Conservation (phyloP, 2,113 vertebrate genomes). For the Calypte anna region DNA sequence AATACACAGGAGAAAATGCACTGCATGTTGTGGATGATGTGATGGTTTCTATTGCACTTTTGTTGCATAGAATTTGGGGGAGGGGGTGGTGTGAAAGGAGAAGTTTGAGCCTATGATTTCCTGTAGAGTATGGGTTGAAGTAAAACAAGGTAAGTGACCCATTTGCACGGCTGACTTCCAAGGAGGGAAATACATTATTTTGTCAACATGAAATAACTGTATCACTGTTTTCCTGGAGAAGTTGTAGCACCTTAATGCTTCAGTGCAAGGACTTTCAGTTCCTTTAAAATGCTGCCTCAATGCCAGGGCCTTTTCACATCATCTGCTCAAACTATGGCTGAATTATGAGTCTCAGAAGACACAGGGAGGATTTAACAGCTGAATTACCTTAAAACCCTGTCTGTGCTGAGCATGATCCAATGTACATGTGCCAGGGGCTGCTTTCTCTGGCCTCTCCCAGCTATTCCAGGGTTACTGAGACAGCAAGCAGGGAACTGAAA, state of each 20-base stretch:
- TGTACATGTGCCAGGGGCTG: not conserved
- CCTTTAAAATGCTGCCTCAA: not conserved
- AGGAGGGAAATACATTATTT: not conserved
- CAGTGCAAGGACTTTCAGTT: not conserved
- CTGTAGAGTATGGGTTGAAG: not conserved
- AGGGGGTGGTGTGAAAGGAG: no score
- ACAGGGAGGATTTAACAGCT: not conserved
- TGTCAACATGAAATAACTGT: not conserved
- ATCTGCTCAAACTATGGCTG: not conserved
- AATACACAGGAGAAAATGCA: not conserved
- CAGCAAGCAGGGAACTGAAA: accelerated
- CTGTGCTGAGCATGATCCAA: not conserved
- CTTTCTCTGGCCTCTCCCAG: not conserved
- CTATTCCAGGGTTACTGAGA: not conserved
- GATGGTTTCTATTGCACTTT: not conserved
- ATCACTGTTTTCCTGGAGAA: not conserved
- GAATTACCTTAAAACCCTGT: not conserved
- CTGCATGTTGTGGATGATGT: not conserved
- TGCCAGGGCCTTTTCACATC: not conserved
- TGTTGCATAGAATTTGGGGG: not conserved
- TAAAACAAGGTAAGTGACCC: not conserved
- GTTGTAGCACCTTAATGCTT: no score
- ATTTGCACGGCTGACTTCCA: not conserved
- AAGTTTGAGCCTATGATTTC: not conserved
- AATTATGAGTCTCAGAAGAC: not conserved